phyloP scores from a whole-genome alignment of 2,797 vertebrate species.

The Sylvia borin region DNA sequence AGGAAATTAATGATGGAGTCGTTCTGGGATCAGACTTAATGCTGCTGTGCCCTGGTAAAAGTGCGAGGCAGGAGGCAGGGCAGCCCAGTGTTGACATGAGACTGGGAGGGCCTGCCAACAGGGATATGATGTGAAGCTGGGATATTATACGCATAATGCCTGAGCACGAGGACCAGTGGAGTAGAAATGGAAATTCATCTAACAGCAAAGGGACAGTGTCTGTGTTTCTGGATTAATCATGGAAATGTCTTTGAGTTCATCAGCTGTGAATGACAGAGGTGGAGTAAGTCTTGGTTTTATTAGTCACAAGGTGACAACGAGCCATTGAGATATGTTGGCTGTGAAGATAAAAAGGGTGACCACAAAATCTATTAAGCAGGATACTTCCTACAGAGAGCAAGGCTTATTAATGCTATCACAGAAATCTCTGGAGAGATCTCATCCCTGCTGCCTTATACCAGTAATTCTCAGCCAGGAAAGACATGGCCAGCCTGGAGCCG shows the following conservation, averaged over 20 bases:
- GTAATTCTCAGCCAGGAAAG: neutral
- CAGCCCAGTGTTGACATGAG: neutral
- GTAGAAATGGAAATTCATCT: neutral
- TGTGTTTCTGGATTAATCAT: neutral
- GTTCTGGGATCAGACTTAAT: neutral
- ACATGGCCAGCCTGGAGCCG: neutral
- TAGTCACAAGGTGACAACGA: constrained; percentile 30
- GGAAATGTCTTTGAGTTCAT: constrained; percentile 18
- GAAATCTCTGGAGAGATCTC: constrained; percentile 2
- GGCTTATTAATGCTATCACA: neutral
- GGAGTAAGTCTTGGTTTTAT: constrained; percentile 33
- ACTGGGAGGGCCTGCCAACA: neutral
- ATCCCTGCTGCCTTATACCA: neutral
- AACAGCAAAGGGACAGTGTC: neutral
- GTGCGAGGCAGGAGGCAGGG: neutral
- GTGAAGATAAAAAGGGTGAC: neutral
- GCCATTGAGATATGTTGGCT: neutral
- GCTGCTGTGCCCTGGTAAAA: neutral
- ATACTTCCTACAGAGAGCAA: neutral
- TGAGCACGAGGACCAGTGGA: neutral
- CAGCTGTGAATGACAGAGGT: constrained; percentile 39
- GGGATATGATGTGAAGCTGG: neutral
- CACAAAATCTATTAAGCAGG: constrained; percentile 25
- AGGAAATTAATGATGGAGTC: neutral
- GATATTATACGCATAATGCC: neutral